Evolutionary conservation across 2,113 vertebrate genomes (phyloP), one percentile per base, ranked within the genome.

Genomic region (Microtus richardsoni): DNA sequence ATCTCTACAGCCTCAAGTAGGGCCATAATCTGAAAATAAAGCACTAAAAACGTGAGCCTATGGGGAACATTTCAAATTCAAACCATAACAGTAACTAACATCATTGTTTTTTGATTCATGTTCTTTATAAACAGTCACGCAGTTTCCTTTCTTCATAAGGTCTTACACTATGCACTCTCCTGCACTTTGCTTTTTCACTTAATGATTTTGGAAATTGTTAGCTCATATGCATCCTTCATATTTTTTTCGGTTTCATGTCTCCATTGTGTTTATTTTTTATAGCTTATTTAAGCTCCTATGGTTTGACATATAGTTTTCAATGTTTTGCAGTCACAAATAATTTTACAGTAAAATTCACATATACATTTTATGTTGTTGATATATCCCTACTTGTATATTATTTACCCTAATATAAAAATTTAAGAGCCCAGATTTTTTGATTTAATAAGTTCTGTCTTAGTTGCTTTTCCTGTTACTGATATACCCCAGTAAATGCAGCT

Each of bases 201-300:
- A 77, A 44, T 93, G 22, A 44, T 24, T 86, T 91, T 80, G 28
- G 22, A 86, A 83, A 91, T 88, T 44, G 41, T 91, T 73, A 70
- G 33, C 17, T 62, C 28, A 33, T 86, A 73, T 4, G 26, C 68
- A 75, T 75, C 4, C 4, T 58, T 58, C 39, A 52, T 58, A 78
- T 86, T 70, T 70, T 90, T 91, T 73, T 91, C 2, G 52, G 30
- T 28, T 79, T 10, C 47, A 66, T 88, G 21, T 44, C 9, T 21
- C 85, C 14, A 89, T 85, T 92, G 4, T 86, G 17, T 93, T 21
- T 85, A 14, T 49, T 2, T 71, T 12, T 22, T 73, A 60, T 66
- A 87, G 13, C 68, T 87, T 80, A 82, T 79, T 88, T 13, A 79
- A 93, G 71, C 4, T 80, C 79, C 5, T 80, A n/a, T 49, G 21